Evolutionary conservation across 2,797 vertebrate species (phyloP).

Genomic region (Pseudotriccus pelzelni): DNA sequence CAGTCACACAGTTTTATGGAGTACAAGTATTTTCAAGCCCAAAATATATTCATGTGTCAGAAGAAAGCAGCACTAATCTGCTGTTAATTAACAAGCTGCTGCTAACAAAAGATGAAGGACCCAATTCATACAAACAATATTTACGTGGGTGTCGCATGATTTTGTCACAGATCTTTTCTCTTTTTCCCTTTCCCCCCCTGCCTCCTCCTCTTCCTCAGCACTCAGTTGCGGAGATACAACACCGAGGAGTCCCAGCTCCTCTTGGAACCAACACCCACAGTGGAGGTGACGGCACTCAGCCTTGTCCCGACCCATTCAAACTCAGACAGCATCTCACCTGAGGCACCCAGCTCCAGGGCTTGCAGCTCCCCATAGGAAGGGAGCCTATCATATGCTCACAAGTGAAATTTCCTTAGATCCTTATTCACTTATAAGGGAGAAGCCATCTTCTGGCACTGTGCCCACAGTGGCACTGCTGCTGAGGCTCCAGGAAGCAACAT

Average conservation of each 20-base stretch:
- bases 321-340: background rate
- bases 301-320: accelerated
- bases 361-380: background rate
- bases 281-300: background rate
- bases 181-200: background rate
- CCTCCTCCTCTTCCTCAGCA: background rate
- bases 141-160: constrained; percentile 48
- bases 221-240: background rate
- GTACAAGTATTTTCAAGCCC: constrained; percentile 68
- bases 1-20: constrained; percentile 59
- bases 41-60: constrained; percentile 69
- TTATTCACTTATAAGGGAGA: constrained; percentile 55
- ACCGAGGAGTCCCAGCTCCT: background rate
- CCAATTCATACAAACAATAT: constrained; percentile 69
- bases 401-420: constrained; percentile 44
- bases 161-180: constrained; percentile 46
- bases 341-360: background rate
- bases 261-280: background rate
- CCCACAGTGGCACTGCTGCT: background rate
- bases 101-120: constrained; percentile 77
- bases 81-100: constrained; percentile 77
- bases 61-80: constrained; percentile 73
- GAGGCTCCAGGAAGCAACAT: background rate
- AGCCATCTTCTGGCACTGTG: constrained; percentile 60
- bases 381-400: background rate